Base-by-base conservation (phyloP, 1,140 invertebrate genomes). In the Goniozus legneri region DNA sequence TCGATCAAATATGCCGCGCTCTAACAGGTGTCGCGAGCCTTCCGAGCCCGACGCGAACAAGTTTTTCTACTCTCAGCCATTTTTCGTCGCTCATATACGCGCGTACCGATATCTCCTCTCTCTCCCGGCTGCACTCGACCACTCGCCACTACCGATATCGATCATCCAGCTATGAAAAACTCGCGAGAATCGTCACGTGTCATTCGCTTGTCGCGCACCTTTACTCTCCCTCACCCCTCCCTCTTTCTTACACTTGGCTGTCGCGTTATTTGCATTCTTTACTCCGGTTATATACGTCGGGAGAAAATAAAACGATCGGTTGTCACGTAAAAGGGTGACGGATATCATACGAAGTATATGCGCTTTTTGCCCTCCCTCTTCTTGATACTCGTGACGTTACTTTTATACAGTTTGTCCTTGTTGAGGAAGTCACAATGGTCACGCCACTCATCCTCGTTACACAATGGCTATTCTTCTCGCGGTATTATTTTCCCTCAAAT, bases 401-500 rank as follows among this genome's bases (percentile, higher is more conserved):
- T n/a, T n/a, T n/a, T n/a, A n/a, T n/a, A n/a, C n/a, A n/a, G n/a
- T n/a, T n/a, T n/a, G n/a, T n/a, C n/a, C n/a, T n/a, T n/a, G n/a
- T n/a, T n/a, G n/a, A n/a, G n/a, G n/a, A 6, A 27, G 24, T 44
- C 39, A 51, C 44, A 58, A 50, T 49, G 27, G 36, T 13, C 41
- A 40, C 38, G 42, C 52, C 52, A 47, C 36, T 58, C 51, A 58
- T 52, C 40, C 35, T 13, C 22, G 21, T 16, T 44, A 30, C 38
- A 52, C 41, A 46, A 47, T 33, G 35, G 44, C 44, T 47, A 27
- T 32, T 27, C 37, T 36, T 20, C 32, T 47, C 35, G 24, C 8
- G 31, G 18, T 54, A 62, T 67, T 65, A 68, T 69, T 69, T 67
- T 58, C 47, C 56, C 50, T 55, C 48, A 62, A 67, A 68, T 67